These are phyloP conservation scores for Mimas tiliae DNA, from an alignment of 2,888 invertebrate species.

Conservation along the genomic window DNA sequence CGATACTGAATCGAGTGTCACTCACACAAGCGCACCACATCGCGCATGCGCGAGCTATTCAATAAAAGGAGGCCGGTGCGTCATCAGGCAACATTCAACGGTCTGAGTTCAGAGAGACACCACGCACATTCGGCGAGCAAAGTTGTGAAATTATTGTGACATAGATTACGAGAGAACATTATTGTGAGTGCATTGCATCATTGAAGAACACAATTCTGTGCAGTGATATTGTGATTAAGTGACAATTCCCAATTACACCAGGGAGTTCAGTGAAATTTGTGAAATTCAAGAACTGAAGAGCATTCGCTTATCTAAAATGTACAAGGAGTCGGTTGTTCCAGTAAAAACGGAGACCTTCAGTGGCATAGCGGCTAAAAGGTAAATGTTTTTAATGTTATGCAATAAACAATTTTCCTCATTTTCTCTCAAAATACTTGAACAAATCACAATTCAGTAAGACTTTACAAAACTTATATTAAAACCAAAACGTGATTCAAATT, in stretches of 20 bases:
- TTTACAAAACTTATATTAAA: not conserved
- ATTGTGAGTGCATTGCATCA: conserved; percentile 53
- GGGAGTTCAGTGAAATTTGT: conserved; percentile 58
- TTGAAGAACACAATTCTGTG: conserved; percentile 44
- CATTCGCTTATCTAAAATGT: conserved; percentile 71
- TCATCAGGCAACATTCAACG: conserved; percentile 57
- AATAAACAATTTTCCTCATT: not conserved
- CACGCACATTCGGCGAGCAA: conserved; percentile 56
- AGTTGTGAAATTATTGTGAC: conserved; percentile 81
- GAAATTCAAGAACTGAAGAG: conserved; percentile 65
- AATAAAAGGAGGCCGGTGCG: conserved; percentile 52
- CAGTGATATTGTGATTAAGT: conserved; percentile 57
- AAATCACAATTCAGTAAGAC: conserved; percentile 26
- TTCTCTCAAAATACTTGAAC: not conserved
- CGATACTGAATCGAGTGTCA: conserved; percentile 53
- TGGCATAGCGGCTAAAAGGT: conserved; percentile 79
- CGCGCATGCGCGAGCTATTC: conserved; percentile 50
- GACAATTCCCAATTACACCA: conserved; percentile 54
- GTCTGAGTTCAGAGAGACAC: conserved; percentile 49
- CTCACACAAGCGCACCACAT: conserved; percentile 59
- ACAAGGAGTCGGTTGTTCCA: conserved; percentile 76
- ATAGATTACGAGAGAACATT: conserved; percentile 54
- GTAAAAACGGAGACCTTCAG: conserved; percentile 78
- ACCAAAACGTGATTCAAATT: too few relatives aligned
- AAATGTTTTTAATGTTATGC: conserved; percentile 40